Percentiles rank a stretch among this genome's conserved stretches.
phyloP scores from a whole-genome alignment of 2,113 vertebrate species.

The Aix galericulata region DNA sequence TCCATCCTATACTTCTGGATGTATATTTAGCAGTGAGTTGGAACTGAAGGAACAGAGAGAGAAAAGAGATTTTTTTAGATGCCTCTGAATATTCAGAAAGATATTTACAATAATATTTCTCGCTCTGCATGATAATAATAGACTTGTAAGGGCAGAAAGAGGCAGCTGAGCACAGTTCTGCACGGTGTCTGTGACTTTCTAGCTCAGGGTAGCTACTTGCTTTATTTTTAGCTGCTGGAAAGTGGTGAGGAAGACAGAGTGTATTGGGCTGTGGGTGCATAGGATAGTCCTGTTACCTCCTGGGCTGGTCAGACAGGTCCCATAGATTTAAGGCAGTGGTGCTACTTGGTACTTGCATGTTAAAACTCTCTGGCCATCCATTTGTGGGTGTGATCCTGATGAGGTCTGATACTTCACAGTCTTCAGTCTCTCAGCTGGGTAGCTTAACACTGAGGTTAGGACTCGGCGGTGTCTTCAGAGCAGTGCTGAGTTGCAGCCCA shows the following conservation, averaged over 20 bases:
- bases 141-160: background rate
- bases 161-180: background rate
- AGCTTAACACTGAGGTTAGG: background rate
- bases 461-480: no score
- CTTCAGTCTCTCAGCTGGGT: background rate
- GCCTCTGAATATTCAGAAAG: background rate
- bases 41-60: background rate
- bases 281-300: background rate
- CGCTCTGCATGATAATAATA: background rate
- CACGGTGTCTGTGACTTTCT: background rate
- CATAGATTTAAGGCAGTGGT: background rate
- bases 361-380: background rate
- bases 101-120: slow-evolving; percentile 5
- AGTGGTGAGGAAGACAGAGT: rapidly evolving
- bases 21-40: slow-evolving; percentile 6
- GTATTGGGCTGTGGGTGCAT: background rate
- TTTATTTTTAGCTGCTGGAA: slow-evolving; percentile 2
- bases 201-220: background rate
- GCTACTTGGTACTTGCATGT: background rate
- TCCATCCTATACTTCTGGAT: background rate
- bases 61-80: background rate
- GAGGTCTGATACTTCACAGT: background rate
- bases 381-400: background rate
- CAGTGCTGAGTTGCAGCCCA: background rate
- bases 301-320: background rate